Conservation (phyloP, 2,888 invertebrate species). For the Pocota personata region DNA sequence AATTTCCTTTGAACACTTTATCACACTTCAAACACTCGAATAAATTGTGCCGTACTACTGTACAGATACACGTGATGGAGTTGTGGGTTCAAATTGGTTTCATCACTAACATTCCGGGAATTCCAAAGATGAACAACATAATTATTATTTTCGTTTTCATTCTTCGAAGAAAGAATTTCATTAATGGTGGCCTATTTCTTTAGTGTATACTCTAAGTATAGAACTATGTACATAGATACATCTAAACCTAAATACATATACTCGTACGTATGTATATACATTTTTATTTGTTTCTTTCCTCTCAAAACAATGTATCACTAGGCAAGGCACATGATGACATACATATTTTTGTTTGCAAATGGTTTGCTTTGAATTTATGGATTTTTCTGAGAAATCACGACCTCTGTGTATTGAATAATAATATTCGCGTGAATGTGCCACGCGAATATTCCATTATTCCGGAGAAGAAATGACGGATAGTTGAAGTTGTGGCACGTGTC, state of each 20-base stretch:
- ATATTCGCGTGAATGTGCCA: too few relatives aligned
- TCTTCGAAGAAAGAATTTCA: neutral
- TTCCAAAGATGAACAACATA: conserved; percentile 28
- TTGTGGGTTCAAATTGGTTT: conserved; percentile 30
- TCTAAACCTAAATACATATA: too few relatives aligned
- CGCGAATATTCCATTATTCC: neutral
- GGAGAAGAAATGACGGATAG: conserved; percentile 2
- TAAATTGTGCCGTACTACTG: neutral
- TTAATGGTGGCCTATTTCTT: conserved; percentile 26
- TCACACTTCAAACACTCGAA: neutral
- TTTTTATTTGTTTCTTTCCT: neutral
- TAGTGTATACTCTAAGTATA: conserved; percentile 1
- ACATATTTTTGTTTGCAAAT: neutral
- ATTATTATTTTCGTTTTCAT: conserved; percentile 21
- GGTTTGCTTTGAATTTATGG: neutral
- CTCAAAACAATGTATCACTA: neutral
- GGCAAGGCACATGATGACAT: neutral
- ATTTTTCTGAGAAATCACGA: conserved; percentile 3
- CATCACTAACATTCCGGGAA: conserved; percentile 7
- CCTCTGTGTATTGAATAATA: neutral
- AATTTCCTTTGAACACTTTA: neutral
- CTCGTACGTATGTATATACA: neutral
- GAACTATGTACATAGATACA: neutral
- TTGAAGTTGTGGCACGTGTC: conserved; percentile 22
- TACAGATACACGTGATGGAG: neutral